Conservation (phyloP, 2,888 invertebrate genomes). For the Eilema sororculum region DNA sequence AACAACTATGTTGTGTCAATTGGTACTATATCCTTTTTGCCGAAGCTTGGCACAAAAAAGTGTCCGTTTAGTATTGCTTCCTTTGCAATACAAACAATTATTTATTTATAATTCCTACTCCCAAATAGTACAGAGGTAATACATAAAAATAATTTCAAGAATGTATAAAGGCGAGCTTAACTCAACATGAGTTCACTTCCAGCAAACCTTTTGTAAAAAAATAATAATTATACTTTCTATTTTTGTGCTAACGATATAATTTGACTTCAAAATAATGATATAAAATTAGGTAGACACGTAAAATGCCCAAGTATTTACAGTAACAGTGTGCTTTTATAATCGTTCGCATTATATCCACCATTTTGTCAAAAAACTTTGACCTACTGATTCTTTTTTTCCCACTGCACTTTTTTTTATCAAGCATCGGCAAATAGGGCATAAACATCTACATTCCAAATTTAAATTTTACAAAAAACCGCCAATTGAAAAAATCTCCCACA, state of each 20-base stretch:
- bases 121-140: too few relatives aligned
- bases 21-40: not conserved
- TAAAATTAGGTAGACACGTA: not conserved
- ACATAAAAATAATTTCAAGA: too few relatives aligned
- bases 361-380: not conserved
- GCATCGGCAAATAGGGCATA: not conserved
- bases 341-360: not conserved
- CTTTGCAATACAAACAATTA: too few relatives aligned
- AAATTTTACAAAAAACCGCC: not conserved
- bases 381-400: not conserved
- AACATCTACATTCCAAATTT: slow-evolving; percentile 1
- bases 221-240: not conserved
- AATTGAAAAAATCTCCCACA: slow-evolving; percentile 25
- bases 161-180: too few relatives aligned
- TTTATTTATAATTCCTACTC: too few relatives aligned
- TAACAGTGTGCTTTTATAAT: not conserved
- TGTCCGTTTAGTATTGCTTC: not conserved
- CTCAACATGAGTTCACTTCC: too few relatives aligned
- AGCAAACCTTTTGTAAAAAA: not conserved
- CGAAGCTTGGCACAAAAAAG: not conserved
- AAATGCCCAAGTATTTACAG: not conserved
- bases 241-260: not conserved
- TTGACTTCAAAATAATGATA: not conserved
- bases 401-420: not conserved
- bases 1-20: slow-evolving; percentile 2